Conservation (phyloP, 2,888 invertebrate species). For the Tuberolachnus salignus region DNA sequence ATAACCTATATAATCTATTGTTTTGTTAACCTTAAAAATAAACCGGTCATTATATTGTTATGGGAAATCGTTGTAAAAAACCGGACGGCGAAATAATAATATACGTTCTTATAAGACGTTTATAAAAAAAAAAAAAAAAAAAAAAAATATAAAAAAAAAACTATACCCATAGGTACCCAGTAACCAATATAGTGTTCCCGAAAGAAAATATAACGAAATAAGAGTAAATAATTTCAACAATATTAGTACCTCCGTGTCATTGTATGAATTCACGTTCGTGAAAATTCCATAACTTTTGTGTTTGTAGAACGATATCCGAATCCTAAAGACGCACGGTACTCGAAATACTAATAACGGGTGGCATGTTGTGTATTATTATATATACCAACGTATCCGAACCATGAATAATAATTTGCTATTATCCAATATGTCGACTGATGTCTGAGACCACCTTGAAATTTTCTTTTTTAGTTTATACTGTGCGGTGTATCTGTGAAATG, state of each 20-base stretch:
- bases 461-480: constrained; percentile 8
- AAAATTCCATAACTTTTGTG: constrained; percentile 2
- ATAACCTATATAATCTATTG: too few species aligned
- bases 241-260: neutral
- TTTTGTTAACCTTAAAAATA: too few species aligned
- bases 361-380: constrained; percentile 13
- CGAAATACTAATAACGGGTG: constrained; percentile 36
- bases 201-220: neutral
- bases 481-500: constrained; percentile 8
- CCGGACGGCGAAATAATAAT: constrained; percentile 3
- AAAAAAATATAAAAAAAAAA: neutral
- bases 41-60: neutral
- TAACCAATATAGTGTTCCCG: neutral
- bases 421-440: constrained; percentile 18
- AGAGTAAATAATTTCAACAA: constrained; percentile 5
- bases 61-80: neutral
- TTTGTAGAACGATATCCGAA: constrained; percentile 2
- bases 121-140: neutral
- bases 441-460: neutral
- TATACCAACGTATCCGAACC: neutral
- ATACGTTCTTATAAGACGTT: neutral
- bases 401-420: constrained; percentile 38
- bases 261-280: constrained; percentile 24
- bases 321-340: constrained; percentile 32
- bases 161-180: neutral